A percentile compares a stretch with the other conserved stretches of the same genome.
Conservation (phyloP, 2,113 vertebrate genomes). For the human region GRCh38 chr15:93199001-93199500, state of each 20-base stretch:
- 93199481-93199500: conserved; percentile 38
- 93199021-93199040: background rate
- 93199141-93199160: background rate
- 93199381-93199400: background rate
- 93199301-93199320: background rate
- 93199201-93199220: background rate
- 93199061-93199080: background rate
- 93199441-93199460: background rate
- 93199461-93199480: conserved; percentile 6
- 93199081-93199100: background rate
- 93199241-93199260: background rate
- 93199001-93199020: background rate
- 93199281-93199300: background rate
- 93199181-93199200: background rate
- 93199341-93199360: background rate
- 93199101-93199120: background rate
- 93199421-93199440: conserved; percentile 39
- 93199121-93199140: conserved; percentile 18
- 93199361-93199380: background rate
- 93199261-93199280: background rate
- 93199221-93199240: background rate
- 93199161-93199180: background rate
- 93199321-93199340: background rate
- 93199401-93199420: conserved; percentile 4
- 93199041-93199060: conserved; percentile 16